Conservation (phyloP, 2,888 invertebrate genomes). For the Patella pellucida region DNA sequence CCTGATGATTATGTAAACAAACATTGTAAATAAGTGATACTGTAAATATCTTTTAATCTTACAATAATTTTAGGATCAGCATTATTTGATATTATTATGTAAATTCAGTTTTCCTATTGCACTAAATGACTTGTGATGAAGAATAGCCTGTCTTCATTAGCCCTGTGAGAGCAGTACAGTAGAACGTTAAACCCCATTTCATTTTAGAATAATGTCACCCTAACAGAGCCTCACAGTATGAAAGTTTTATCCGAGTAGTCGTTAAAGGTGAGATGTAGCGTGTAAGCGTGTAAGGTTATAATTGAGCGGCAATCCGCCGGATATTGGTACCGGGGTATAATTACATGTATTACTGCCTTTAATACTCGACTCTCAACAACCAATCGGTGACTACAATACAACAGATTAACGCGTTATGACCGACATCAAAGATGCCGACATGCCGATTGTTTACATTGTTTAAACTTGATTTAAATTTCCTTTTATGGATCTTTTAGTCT, state of each 20-base stretch:
- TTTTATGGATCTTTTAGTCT: not conserved
- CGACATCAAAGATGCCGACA: slow-evolving; percentile 8
- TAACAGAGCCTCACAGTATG: slow-evolving; percentile 15
- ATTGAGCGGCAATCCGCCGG: slow-evolving; percentile 8
- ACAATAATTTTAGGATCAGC: too few relatives aligned
- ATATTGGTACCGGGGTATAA: slow-evolving; percentile 10
- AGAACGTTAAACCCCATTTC: slow-evolving; percentile 5
- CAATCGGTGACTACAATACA: slow-evolving; percentile 2
- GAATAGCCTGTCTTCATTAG: too few relatives aligned
- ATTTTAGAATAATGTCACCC: slow-evolving; percentile 9
- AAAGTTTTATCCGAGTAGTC: slow-evolving; percentile 6
- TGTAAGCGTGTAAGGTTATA: slow-evolving; percentile 6
- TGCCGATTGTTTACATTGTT: not conserved
- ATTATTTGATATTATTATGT: too few relatives aligned
- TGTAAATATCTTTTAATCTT: too few relatives aligned
- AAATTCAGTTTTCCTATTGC: too few relatives aligned
- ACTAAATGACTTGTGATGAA: too few relatives aligned
- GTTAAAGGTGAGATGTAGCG: not conserved
- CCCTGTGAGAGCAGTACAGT: too few relatives aligned
- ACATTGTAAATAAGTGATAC: too few relatives aligned
- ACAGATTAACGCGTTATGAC: not conserved
- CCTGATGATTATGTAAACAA: too few relatives aligned
- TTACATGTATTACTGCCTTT: slow-evolving; percentile 6
- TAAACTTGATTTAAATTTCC: not conserved
- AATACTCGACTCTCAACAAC: slow-evolving; percentile 11